phyloP scores from a whole-genome alignment of 2,113 vertebrate genomes.

The Origma solitaria region DNA sequence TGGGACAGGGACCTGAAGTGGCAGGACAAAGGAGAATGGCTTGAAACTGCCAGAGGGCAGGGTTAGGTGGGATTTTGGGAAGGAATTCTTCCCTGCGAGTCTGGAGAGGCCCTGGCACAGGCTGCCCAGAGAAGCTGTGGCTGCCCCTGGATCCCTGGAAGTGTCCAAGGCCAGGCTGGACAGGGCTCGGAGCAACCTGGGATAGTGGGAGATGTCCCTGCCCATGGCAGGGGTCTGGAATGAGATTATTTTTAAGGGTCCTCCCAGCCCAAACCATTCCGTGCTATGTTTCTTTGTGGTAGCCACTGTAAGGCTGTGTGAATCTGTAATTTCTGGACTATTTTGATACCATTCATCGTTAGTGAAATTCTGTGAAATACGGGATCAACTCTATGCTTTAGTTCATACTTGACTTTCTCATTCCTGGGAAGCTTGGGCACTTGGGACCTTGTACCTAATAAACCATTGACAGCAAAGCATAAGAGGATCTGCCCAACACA shows the following conservation, averaged over 20 bases:
- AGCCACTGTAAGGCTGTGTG: background rate
- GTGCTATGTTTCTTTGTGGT: background rate
- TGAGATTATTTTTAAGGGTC: background rate
- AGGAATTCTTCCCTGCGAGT: background rate
- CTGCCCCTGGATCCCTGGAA: background rate
- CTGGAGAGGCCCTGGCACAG: background rate
- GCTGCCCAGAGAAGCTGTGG: background rate
- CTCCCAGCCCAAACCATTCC: background rate
- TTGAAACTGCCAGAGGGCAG: background rate
- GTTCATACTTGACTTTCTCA: background rate
- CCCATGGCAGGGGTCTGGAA: background rate
- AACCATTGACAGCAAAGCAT: conserved; percentile 10
- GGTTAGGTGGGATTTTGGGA: background rate
- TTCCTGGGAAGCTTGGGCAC: background rate
- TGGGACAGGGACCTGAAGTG: background rate
- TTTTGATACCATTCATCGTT: background rate
- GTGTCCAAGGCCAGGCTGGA: background rate
- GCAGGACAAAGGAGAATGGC: background rate
- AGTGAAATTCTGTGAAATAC: background rate
- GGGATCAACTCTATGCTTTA: background rate
- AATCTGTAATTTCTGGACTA: background rate
- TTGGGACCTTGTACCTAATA: conserved; percentile 22
- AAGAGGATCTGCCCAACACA: background rate
- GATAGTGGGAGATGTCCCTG: background rate
- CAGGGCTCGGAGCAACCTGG: accelerated